phyloP scores from a whole-genome alignment of 2,888 invertebrate species.

The Acronicta alni region DNA sequence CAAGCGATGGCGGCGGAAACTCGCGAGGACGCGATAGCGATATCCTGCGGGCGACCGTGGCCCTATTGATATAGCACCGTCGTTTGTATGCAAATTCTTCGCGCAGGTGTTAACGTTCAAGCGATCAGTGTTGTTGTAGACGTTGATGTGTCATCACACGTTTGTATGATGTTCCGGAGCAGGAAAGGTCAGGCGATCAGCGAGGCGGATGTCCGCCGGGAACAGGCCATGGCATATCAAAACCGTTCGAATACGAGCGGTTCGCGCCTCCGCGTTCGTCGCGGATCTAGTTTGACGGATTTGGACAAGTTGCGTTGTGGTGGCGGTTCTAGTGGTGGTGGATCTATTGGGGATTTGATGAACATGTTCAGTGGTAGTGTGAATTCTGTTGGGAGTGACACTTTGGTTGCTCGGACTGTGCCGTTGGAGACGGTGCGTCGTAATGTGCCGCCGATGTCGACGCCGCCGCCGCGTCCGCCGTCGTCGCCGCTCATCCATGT shows the following conservation, averaged over 20 bases:
- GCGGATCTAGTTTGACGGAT: conserved; percentile 93
- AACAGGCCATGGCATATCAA: conserved; percentile 85
- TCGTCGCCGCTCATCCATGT: conserved; percentile 82
- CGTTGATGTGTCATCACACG: conserved; percentile 67
- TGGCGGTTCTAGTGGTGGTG: conserved; percentile 84
- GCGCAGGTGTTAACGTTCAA: conserved; percentile 76
- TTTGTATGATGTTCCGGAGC: conserved; percentile 76
- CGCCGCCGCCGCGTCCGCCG: conserved; percentile 79
- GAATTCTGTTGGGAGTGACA: conserved; percentile 92
- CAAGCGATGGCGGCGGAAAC: conserved; percentile 83
- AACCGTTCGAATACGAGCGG: conserved; percentile 81
- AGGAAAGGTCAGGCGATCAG: conserved; percentile 83
- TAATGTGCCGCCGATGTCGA: conserved; percentile 81
- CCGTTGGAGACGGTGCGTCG: conserved; percentile 92
- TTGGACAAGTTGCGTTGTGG: conserved; percentile 90
- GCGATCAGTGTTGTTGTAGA: conserved; percentile 72
- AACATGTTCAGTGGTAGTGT: conserved; percentile 93
- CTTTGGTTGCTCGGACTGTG: conserved; percentile 92
- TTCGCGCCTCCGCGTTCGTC: conserved; percentile 89
- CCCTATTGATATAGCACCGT: conserved; percentile 83
- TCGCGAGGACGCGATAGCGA: conserved; percentile 80
- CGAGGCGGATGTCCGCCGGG: conserved; percentile 86
- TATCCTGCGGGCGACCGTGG: conserved; percentile 88
- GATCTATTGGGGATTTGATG: conserved; percentile 94
- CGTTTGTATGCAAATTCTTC: conserved; percentile 83